Evolutionary conservation across 2,797 vertebrate genomes (phyloP).

Genomic region (Hydrophis major): DNA sequence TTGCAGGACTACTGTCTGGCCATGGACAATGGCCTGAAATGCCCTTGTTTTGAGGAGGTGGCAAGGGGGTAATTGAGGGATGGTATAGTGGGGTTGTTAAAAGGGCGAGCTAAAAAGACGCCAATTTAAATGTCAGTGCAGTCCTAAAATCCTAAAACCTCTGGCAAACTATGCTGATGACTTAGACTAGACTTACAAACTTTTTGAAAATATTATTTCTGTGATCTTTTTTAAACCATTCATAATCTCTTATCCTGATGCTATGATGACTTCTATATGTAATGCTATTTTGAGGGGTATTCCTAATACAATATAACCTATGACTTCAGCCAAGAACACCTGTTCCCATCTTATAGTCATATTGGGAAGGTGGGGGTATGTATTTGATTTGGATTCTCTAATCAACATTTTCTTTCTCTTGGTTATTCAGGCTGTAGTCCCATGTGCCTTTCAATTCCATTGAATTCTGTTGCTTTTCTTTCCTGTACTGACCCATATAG

Average conservation of each 20-base stretch:
- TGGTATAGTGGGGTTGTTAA: not conserved
- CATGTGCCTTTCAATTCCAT: not conserved
- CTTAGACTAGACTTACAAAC: not conserved
- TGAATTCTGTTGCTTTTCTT: not conserved
- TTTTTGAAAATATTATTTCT: not conserved
- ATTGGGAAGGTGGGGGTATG: not conserved
- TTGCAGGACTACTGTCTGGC: not conserved
- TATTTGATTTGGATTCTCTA: not conserved
- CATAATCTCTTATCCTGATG: not conserved
- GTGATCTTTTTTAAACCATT: not conserved
- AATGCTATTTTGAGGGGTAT: no score
- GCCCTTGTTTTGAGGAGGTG: not conserved
- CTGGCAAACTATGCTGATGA: not conserved
- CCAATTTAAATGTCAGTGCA: not conserved
- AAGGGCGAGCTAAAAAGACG: not conserved
- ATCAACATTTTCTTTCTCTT: not conserved
- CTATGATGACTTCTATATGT: not conserved
- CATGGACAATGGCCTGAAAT: not conserved
- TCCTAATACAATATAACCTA: no score
- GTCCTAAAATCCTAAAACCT: not conserved
- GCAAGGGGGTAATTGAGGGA: not conserved
- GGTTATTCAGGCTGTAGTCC: not conserved
- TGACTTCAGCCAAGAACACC: not conserved
- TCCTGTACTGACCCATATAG: not conserved
- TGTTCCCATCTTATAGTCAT: not conserved